A percentile compares a stretch with the other conserved stretches of the same genome.
Conservation (phyloP, 2,113 vertebrate genomes). For the rat (Rattus norvegicus) region GRCr8 NC_086031.1:40456001-40456500, state of each 20-base stretch:
- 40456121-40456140: constrained; percentile 83
- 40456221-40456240: constrained; percentile 56
- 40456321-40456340: not conserved
- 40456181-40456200: constrained; percentile 74
- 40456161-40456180: constrained; percentile 62
- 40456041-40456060: constrained; percentile 86
- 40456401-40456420: not conserved
- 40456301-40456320: constrained; percentile 13
- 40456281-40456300: not conserved
- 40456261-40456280: not conserved
- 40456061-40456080: constrained; percentile 84
- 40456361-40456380: not conserved
- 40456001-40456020: constrained; percentile 90
- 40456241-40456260: not conserved
- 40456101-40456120: constrained; percentile 82
- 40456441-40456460: constrained; percentile 26
- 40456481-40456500: not conserved
- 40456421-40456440: constrained; percentile 20
- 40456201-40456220: constrained; percentile 43
- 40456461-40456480: not conserved
- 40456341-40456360: not conserved
- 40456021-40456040: constrained; percentile 85
- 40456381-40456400: not conserved
- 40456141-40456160: constrained; percentile 75
- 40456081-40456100: constrained; percentile 88